Conservation (phyloP, 2,888 invertebrate genomes). For the Omphaloscelis lunosa region DNA sequence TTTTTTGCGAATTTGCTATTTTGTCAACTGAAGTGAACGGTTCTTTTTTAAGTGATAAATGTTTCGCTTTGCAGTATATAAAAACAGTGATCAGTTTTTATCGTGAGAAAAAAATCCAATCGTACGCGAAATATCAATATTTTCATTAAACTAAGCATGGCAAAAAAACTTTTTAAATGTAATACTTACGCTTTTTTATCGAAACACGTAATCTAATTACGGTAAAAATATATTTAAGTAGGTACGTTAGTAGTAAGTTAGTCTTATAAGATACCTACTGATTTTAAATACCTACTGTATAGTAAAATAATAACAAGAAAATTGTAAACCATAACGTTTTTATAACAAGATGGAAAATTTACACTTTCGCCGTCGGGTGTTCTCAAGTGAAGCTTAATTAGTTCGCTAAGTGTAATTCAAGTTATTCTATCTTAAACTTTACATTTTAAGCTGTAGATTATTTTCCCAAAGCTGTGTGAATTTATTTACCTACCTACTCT, state of each 20-base stretch:
- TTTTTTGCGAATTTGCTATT: slow-evolving; percentile 3
- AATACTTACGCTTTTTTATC: not conserved
- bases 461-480: not conserved
- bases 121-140: not conserved
- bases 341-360: slow-evolving; percentile 27
- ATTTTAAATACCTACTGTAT: not conserved
- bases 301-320: slow-evolving; percentile 3
- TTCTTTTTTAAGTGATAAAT: slow-evolving; percentile 2
- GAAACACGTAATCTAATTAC: not conserved
- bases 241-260: not conserved
- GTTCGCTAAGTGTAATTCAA: slow-evolving; percentile 14
- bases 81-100: not conserved
- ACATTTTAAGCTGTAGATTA: not conserved
- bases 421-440: slow-evolving; percentile 17
- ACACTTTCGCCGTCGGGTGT: slow-evolving; percentile 67
- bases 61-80: not conserved
- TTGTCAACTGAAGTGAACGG: not conserved
- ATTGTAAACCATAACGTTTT: slow-evolving; percentile 22
- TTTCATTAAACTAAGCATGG: not conserved
- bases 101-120: not conserved
- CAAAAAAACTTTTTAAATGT: not conserved
- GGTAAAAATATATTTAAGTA: not conserved
- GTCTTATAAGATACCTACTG: not conserved
- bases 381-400: slow-evolving; percentile 45
- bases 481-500: not conserved